phyloP scores from a whole-genome alignment of 1,140 invertebrate genomes.

The Macrostomum lignano region DNA sequence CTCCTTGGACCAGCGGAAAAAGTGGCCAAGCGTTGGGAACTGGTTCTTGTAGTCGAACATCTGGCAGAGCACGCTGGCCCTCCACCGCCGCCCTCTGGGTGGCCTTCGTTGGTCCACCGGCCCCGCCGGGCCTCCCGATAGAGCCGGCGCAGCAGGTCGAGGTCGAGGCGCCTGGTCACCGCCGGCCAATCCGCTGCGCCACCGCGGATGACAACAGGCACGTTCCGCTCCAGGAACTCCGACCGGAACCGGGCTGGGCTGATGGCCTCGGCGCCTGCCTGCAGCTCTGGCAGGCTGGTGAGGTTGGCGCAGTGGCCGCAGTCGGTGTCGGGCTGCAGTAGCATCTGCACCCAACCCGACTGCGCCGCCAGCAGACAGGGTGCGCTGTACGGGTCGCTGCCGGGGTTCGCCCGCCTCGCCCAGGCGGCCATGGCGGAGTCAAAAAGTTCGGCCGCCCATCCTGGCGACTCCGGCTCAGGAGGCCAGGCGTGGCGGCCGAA shows the following conservation, averaged over 20 bases:
- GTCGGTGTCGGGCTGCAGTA: too few relatives aligned
- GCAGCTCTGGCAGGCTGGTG: constrained; percentile 9
- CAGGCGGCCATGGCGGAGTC: too few relatives aligned
- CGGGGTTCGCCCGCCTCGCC: too few relatives aligned
- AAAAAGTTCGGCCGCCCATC: too few relatives aligned
- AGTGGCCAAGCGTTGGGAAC: constrained; percentile 4
- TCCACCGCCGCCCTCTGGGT: constrained; percentile 10
- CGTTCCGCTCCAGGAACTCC: constrained; percentile 12
- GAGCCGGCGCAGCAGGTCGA: constrained; percentile 7
- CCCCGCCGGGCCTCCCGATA: constrained; percentile 9
- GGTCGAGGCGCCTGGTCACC: too few relatives aligned
- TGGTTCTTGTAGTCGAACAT: constrained; percentile 5
- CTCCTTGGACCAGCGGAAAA: constrained; percentile 6
- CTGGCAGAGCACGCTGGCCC: constrained; percentile 10
- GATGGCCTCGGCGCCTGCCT: constrained; percentile 9
- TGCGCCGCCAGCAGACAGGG: too few relatives aligned
- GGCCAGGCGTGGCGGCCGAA: too few relatives aligned
- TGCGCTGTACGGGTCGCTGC: too few relatives aligned
- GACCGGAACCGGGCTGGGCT: constrained; percentile 1
- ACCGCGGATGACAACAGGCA: constrained; percentile 11
- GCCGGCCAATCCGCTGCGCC: constrained; percentile 10
- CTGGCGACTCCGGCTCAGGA: too few relatives aligned
- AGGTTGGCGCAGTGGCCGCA: constrained; percentile 8
- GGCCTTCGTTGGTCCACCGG: constrained; percentile 11
- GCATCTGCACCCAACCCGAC: too few relatives aligned